Conservation (phyloP, 2,888 invertebrate species). For the Drosophila subsilvestris region DNA sequence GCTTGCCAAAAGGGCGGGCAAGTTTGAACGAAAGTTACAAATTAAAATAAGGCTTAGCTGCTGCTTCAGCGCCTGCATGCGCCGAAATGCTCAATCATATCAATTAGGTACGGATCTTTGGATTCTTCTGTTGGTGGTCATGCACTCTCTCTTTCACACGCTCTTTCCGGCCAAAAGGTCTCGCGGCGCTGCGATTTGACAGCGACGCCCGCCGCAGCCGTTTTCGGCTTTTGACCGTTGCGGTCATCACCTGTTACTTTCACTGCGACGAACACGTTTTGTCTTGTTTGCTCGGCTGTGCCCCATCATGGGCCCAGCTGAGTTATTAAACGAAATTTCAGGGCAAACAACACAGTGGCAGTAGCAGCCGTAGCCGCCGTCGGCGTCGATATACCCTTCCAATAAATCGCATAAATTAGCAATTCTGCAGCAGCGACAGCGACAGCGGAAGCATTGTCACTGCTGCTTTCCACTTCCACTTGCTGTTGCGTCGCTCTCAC, state of each 20-base stretch:
- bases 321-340: slow-evolving; percentile 58
- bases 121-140: not conserved
- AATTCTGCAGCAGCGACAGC: slow-evolving; percentile 50
- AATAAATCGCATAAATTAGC: slow-evolving; percentile 76
- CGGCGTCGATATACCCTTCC: slow-evolving; percentile 28
- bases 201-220: slow-evolving; percentile 35
- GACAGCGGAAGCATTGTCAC: slow-evolving; percentile 47
- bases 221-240: slow-evolving; percentile 62
- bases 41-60: not conserved
- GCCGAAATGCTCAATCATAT: not conserved
- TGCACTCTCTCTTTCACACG: slow-evolving; percentile 7
- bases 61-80: not conserved
- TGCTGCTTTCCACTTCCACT: slow-evolving; percentile 53
- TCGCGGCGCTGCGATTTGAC: slow-evolving; percentile 33
- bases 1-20: not conserved
- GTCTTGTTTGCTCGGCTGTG: slow-evolving; percentile 15
- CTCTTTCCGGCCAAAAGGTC: slow-evolving; percentile 10
- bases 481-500: slow-evolving; percentile 64
- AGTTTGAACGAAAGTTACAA: not conserved
- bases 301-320: slow-evolving; percentile 44
- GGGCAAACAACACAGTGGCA: slow-evolving; percentile 55
- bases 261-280: slow-evolving; percentile 65
- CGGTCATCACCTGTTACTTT: slow-evolving; percentile 68
- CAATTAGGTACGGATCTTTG: not conserved
- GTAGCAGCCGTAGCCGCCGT: slow-evolving; percentile 12